These are phyloP conservation scores for Pachyuromys duprasi DNA, from an alignment of 2,797 vertebrate species.

Conservation along the genomic window DNA sequence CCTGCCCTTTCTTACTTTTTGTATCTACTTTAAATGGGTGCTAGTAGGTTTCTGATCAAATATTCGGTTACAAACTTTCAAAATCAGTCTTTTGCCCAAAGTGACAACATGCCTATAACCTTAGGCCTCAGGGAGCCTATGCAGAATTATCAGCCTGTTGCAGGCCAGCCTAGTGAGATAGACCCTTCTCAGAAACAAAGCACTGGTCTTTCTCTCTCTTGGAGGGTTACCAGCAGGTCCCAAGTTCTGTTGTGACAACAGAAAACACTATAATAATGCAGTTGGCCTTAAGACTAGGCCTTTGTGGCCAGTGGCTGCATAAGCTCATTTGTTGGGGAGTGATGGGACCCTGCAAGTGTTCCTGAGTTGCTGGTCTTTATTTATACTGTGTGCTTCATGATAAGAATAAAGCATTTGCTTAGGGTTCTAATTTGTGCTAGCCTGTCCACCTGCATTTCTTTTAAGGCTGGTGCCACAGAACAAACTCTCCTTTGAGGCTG, in stretches of 20 bases:
- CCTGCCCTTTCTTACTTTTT: background rate
- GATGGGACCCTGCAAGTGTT: background rate
- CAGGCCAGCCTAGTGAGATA: background rate
- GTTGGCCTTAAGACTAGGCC: background rate
- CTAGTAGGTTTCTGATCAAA: background rate
- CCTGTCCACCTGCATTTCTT: background rate
- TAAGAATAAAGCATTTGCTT: conserved; percentile 11
- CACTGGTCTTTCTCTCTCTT: background rate
- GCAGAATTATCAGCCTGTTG: background rate
- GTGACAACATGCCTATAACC: background rate
- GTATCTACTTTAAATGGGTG: background rate
- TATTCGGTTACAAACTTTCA: background rate
- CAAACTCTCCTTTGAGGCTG: background rate
- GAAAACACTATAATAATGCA: background rate
- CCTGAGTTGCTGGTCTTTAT: background rate
- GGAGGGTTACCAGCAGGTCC: conserved; percentile 16
- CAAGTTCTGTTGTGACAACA: background rate
- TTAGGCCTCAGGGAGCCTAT: background rate
- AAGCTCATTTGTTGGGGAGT: background rate
- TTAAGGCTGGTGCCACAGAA: background rate
- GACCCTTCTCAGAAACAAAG: background rate
- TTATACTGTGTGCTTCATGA: background rate
- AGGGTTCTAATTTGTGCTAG: background rate
- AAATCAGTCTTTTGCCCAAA: conserved; percentile 16
- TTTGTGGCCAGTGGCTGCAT: background rate